Conservation (phyloP, 2,113 vertebrate genomes). For the Bufo bufo region DNA sequence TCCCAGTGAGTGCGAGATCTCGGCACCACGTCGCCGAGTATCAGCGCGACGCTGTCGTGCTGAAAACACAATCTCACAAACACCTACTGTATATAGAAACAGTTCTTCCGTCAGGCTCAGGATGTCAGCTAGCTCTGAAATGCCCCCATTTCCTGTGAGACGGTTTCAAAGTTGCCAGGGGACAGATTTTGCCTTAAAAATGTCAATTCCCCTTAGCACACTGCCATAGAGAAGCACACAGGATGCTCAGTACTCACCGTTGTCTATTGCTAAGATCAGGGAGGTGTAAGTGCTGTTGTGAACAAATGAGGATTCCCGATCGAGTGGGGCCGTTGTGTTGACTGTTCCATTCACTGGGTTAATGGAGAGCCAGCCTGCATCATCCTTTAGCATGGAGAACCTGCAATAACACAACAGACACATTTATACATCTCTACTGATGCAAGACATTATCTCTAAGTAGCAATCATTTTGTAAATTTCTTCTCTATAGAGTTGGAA, state of each 20-base stretch:
- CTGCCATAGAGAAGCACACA: too few relatives aligned
- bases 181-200: too few relatives aligned
- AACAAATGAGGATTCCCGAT: slow-evolving; percentile 89
- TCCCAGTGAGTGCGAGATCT: too few relatives aligned
- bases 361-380: slow-evolving; percentile 91
- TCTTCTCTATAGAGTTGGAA: not conserved
- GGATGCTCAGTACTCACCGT: slow-evolving; percentile 78
- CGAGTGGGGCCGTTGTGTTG: slow-evolving; percentile 84
- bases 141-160: too few relatives aligned
- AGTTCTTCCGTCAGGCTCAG: too few relatives aligned
- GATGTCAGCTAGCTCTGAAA: too few relatives aligned
- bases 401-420: slow-evolving; percentile 65
- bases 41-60: too few relatives aligned
- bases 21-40: too few relatives aligned
- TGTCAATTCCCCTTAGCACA: too few relatives aligned
- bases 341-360: slow-evolving; percentile 89
- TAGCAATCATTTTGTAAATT: not conserved
- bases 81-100: too few relatives aligned
- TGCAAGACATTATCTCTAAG: not conserved
- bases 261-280: slow-evolving; percentile 91
- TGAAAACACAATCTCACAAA: too few relatives aligned
- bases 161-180: too few relatives aligned
- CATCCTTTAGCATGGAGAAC: slow-evolving; percentile 88
- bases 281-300: slow-evolving; percentile 88
- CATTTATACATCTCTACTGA: not conserved